Percentiles rank a stretch among this genome's conserved stretches.
Conservation (phyloP, 2,888 invertebrate species). For the Epistrophe grossulariae region DNA sequence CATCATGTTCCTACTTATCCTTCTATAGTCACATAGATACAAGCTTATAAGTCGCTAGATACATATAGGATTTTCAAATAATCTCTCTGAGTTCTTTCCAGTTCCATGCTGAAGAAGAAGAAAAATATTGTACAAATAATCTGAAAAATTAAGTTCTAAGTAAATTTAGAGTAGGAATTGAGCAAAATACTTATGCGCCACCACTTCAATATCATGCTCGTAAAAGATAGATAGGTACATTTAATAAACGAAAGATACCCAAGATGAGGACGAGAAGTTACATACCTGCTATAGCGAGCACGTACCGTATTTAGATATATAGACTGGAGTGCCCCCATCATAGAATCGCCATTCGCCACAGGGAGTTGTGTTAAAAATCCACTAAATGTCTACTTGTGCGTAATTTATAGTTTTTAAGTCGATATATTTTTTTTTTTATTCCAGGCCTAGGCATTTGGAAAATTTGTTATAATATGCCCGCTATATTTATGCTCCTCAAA, state of each 20-base stretch:
- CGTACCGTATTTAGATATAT: background rate
- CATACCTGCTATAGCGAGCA: background rate
- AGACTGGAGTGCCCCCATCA: background rate
- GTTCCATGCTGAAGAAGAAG: background rate
- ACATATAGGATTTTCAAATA: conserved; percentile 5
- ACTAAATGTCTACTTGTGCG: conserved; percentile 67
- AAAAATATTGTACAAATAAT: background rate
- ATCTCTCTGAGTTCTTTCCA: background rate
- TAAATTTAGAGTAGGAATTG: conserved; percentile 16
- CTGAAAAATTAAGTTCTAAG: conserved; percentile 3
- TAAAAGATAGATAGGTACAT: conserved; percentile 25
- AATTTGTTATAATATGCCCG: conserved; percentile 55
- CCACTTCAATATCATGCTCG: conserved; percentile 7
- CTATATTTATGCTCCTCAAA: background rate
- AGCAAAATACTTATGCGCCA: background rate
- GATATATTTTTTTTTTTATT: conserved; percentile 2
- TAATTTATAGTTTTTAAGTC: conserved; percentile 57
- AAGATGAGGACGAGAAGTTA: background rate
- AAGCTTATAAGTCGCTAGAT: background rate
- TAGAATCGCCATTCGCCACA: conserved; percentile 53
- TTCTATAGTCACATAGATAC: background rate
- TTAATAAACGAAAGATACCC: background rate
- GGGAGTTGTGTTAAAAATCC: conserved; percentile 57
- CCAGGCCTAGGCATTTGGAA: conserved; percentile 27
- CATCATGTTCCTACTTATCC: background rate